Conservation (phyloP, 2,888 invertebrate genomes). For the Ochlodes sylvanus region DNA sequence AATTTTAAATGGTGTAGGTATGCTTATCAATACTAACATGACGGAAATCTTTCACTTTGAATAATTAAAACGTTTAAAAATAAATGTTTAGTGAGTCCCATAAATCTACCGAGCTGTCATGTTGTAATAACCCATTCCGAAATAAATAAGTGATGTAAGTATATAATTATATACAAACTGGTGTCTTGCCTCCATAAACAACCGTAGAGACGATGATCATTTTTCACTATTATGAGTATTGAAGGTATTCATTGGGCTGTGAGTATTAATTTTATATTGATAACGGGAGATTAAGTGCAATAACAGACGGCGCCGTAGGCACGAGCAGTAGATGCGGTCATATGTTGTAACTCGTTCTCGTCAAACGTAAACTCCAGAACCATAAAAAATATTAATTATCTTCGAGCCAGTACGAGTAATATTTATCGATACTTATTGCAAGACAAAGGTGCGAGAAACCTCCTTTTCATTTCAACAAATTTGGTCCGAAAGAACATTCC, state of each 20-base stretch:
- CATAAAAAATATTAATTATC: slow-evolving; percentile 20
- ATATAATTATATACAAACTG: slow-evolving; percentile 67
- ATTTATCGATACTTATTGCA: neutral
- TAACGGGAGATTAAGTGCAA: slow-evolving; percentile 65
- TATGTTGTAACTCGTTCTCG: slow-evolving; percentile 44
- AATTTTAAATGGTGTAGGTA: neutral
- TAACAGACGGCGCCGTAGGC: slow-evolving; percentile 51
- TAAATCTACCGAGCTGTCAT: slow-evolving; percentile 58
- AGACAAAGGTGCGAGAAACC: slow-evolving; percentile 2
- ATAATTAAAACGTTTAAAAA: slow-evolving; percentile 49
- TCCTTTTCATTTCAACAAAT: neutral
- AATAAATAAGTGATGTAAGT: slow-evolving; percentile 65
- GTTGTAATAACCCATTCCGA: slow-evolving; percentile 55
- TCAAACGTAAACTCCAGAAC: slow-evolving; percentile 5
- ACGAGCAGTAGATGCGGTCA: slow-evolving; percentile 41
- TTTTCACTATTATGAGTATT: slow-evolving; percentile 70
- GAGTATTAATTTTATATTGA: slow-evolving; percentile 64
- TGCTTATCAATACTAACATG: neutral
- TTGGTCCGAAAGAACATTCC: neutral
- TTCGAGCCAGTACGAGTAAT: neutral
- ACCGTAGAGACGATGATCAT: slow-evolving; percentile 59
- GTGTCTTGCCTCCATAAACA: slow-evolving; percentile 61
- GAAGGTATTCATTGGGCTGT: slow-evolving; percentile 56
- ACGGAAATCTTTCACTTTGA: slow-evolving; percentile 22
- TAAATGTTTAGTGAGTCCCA: slow-evolving; percentile 60